Base-by-base conservation (phyloP, 2,888 invertebrate species). In the Phalera bucephala region DNA sequence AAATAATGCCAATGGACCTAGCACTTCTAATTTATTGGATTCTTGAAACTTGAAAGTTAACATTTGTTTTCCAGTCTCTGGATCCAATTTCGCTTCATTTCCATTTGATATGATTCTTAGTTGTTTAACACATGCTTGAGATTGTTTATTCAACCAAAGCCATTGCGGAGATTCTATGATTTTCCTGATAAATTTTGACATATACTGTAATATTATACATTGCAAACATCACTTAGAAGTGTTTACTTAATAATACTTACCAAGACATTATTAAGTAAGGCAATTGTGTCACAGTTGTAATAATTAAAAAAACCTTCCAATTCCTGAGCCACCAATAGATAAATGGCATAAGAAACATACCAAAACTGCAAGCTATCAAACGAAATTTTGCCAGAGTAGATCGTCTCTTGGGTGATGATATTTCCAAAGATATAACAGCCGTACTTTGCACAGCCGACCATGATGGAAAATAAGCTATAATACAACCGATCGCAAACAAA, bases 111-210 rank as follows among this genome's bases (percentile, higher is more conserved):
- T 92, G 52, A 74, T 75, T 60, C 88, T 82, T 37, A 93, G 71
- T 60, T 84, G 78, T 28, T 71, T 72, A 27, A 91, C 54, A 46
- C 92, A 91, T 43, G 80, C 72, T 52, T 78, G 72, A 26, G 81
- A 77, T 45, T 87, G 87, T 23, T 88, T 90, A 59, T 87, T 85
- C 45, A 90, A 84, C 70, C 91, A 91, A 50, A 93, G 80, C 93
- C 93, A 93, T 43, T 92, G 84, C 2, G 93, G 93, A 27, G 93
- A 93, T 80, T 93, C 93, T 44, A 93, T 91, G 62, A 92, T 80
- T 56, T 84, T 89, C 72, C 93, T 93, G 56, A 19, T 69, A 68
- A 25, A 17, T 19, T 17, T 17, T 17, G n/a, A n/a, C 17, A 3
- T 3, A 3, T 17, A 3, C 5, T 17, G 5, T 17, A 17, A 17